Evolutionary conservation across 2,113 vertebrate species (phyloP).

Genomic region (Platichthys flesus): DNA sequence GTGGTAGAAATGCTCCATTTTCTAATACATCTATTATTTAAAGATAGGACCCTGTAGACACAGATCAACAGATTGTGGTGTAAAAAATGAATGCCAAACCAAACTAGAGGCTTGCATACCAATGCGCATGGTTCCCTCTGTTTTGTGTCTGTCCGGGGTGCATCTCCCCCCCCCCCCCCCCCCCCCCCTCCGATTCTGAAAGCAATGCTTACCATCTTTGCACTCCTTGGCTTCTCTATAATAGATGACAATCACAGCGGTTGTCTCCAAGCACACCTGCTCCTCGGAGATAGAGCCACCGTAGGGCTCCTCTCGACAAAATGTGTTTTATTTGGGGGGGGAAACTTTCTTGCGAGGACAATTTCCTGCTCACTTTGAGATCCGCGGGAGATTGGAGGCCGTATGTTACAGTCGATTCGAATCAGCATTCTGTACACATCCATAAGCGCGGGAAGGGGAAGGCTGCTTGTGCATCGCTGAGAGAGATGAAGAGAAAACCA

Average conservation of each 20-base stretch:
- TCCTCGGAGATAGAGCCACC: conserved; percentile 64
- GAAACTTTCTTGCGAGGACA: conserved; percentile 46
- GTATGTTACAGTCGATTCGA: conserved; percentile 34
- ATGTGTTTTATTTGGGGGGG: conserved; percentile 38
- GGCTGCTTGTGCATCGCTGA: background rate
- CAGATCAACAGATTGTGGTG: conserved; percentile 74
- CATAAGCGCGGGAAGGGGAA: background rate
- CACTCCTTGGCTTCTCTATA: conserved; percentile 67
- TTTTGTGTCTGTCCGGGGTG: conserved; percentile 3
- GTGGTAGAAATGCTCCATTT: conserved; percentile 76
- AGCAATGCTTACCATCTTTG: conserved; percentile 55
- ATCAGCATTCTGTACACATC: conserved; percentile 33
- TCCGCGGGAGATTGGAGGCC: conserved; percentile 47
- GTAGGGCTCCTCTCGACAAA: conserved; percentile 43
- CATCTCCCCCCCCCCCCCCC: conserved; percentile 27
- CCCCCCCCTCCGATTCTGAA: conserved; percentile 29
- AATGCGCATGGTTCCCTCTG: conserved; percentile 10
- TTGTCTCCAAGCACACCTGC: conserved; percentile 69
- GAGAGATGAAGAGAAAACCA: background rate
- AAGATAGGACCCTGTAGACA: conserved; percentile 72
- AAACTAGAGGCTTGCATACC: conserved; percentile 44
- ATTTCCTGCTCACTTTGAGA: conserved; percentile 60
- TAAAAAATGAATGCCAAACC: conserved; percentile 77
- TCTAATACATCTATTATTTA: conserved; percentile 82
- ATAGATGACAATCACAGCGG: conserved; percentile 74